Conservation (phyloP, 2,113 vertebrate species). For the Octodon degus region DNA sequence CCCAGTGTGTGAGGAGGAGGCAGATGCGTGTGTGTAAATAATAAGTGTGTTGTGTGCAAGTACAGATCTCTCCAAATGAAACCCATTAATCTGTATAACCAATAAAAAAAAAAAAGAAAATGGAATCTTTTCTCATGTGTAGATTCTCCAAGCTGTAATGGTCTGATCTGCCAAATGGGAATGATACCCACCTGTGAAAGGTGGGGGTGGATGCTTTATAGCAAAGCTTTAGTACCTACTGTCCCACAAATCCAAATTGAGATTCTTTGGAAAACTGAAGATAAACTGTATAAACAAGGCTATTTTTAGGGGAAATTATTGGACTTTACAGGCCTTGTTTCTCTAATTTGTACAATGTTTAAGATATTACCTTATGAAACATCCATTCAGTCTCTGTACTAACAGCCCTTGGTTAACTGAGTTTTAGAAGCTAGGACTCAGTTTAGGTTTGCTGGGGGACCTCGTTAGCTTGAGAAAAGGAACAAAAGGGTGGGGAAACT, state of each 20-base stretch:
- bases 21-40: background rate
- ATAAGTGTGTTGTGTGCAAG: background rate
- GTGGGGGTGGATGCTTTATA: background rate
- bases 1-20: background rate
- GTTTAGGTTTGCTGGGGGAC: conserved; percentile 17
- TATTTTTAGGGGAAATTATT: conserved; percentile 36
- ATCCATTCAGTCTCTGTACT: background rate
- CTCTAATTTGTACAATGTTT: background rate
- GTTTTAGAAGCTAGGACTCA: conserved; percentile 17
- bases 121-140: background rate
- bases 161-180: background rate
- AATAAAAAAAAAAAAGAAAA: background rate
- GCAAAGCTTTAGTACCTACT: background rate
- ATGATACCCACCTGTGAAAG: background rate
- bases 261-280: conserved; percentile 22
- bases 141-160: background rate
- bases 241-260: background rate
- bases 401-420: background rate
- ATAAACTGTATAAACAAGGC: background rate
- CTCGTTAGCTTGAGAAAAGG: background rate
- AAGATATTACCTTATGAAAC: background rate
- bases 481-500: conserved; percentile 37
- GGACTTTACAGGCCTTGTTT: background rate
- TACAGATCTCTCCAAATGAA: background rate
- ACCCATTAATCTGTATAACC: background rate